A percentile compares a stretch with the other conserved stretches of the same genome.
These are phyloP conservation scores for Chironomus tentans DNA, from an alignment of 2,888 invertebrate species.

Conservation along the genomic window DNA sequence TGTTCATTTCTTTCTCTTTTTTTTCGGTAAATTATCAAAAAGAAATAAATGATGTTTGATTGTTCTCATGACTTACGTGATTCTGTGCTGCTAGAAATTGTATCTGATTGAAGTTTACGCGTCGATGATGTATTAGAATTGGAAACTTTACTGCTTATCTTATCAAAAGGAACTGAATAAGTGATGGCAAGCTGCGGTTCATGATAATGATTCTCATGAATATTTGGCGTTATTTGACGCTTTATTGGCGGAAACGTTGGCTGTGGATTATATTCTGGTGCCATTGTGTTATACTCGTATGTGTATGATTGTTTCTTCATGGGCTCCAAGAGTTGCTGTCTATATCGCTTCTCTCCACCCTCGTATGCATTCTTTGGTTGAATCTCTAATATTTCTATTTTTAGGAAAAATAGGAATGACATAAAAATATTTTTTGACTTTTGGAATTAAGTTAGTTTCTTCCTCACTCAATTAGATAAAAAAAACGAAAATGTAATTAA, in stretches of 20 bases:
- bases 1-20: too few species aligned
- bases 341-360: constrained; percentile 11
- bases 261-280: constrained; percentile 5
- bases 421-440: not conserved
- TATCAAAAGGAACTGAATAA: constrained; percentile 26
- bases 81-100: constrained; percentile 25
- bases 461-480: not conserved
- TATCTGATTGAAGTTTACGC: constrained; percentile 19
- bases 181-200: constrained; percentile 24
- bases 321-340: constrained; percentile 13
- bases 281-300: constrained; percentile 24
- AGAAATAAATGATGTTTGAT: not conserved
- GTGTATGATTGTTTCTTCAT: constrained; percentile 16
- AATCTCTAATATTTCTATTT: constrained; percentile 21
- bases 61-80: constrained; percentile 19
- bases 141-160: constrained; percentile 16
- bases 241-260: not conserved
- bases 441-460: not conserved
- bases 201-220: constrained; percentile 25
- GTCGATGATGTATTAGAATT: constrained; percentile 26
- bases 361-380: constrained; percentile 25
- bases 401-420: not conserved
- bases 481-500: not conserved
- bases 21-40: not conserved
- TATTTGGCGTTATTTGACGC: not conserved